phyloP scores from a whole-genome alignment of 1,140 invertebrate species.

The Tribolium madens region DNA sequence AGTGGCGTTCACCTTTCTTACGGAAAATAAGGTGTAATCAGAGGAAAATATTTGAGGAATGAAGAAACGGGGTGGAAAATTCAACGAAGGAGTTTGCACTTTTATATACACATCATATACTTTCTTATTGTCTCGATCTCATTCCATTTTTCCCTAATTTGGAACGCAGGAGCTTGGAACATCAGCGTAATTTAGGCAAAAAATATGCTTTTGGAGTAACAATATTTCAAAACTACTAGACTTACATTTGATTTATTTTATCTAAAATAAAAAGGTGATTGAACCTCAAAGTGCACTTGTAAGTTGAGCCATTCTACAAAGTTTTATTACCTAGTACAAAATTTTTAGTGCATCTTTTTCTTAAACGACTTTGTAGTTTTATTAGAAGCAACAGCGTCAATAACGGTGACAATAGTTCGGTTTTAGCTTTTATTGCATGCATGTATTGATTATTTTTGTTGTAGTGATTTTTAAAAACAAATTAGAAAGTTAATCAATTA shows the following conservation, averaged over 20 bases:
- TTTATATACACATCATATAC: background rate
- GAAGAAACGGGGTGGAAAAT: background rate
- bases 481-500: no score
- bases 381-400: background rate
- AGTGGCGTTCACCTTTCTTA: constrained; percentile 5
- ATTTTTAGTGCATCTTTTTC: background rate
- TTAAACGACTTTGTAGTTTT: background rate
- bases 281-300: background rate
- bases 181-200: background rate
- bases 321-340: background rate
- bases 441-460: background rate
- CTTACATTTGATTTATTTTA: background rate
- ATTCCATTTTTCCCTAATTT: background rate
- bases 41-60: constrained; percentile 5
- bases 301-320: background rate
- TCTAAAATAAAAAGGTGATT: background rate
- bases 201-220: background rate
- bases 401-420: background rate
- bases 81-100: background rate
- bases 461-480: background rate
- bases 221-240: background rate
- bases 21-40: constrained; percentile 19
- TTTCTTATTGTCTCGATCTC: background rate
- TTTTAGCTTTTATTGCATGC: background rate
- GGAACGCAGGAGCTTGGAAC: background rate